Evolutionary conservation across 2,113 vertebrate genomes (phyloP), one percentile per base, ranked within the genome.

Genomic region (Mus pahari): DNA sequence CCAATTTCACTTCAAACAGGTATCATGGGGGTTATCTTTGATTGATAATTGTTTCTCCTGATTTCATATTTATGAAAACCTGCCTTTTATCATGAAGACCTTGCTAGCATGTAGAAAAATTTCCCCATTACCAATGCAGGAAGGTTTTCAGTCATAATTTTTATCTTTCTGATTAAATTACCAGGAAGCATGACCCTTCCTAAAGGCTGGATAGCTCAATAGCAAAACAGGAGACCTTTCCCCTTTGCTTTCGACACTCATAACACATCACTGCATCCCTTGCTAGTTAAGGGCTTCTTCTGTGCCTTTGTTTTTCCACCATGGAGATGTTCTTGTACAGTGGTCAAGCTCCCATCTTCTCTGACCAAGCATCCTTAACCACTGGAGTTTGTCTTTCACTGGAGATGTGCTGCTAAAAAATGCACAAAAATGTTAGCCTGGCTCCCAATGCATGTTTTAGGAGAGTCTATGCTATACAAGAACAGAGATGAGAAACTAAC

Each of bases 51-150:
- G 22, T 97, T 98, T 97, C 86, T 96, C 79, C 53, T 66, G 55
- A 79, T 87, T 88, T 95, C 92, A 10, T 95, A 53, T 96, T 62
- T 81, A 55, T 97, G 86, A 92, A 96, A 95, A 98, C 26, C 84
- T 95, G 93, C 42, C 68, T 98, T 98, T 97, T 98, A 94, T 97
- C 74, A 93, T 5, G 58, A 88, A 96, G 96, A 97, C 81, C 42
- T 97, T 96, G 24, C 88, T 96, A 89, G 45, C 89, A 86, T 95
- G 36, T 96, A 73, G 79, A 14, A 81, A 91, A 97, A 98, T 97
- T 84, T 98, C 90, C 97, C 89, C 84, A 6, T 97, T 95, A 66
- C 66, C 39, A 74, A 93, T 92, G 28, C 58, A 94, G 55, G 92
- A 31, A 86, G 71, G 22, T 97, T 98, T 97, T 97, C 77, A 89